Percentiles rank a stretch among this genome's conserved stretches.
These are phyloP conservation scores for Peromyscus maniculatus DNA, from an alignment of 2,113 vertebrate species.

Conservation along the genomic window DNA sequence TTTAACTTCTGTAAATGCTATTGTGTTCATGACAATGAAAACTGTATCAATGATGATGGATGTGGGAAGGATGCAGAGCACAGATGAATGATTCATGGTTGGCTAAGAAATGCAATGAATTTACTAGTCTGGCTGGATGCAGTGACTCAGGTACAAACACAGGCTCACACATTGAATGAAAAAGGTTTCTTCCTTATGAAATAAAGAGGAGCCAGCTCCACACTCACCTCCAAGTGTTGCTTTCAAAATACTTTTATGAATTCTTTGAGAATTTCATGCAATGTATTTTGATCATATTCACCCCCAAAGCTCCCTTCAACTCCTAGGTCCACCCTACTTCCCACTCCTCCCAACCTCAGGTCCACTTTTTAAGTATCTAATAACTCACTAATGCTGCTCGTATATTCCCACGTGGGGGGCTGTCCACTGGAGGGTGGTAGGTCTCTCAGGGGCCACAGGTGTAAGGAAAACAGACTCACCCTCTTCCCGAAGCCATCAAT, in stretches of 20 bases:
- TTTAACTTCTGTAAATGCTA: constrained; percentile 20
- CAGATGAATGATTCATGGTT: background rate
- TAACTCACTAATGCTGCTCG: background rate
- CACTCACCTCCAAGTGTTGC: background rate
- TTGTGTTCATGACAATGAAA: background rate
- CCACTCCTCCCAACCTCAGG: background rate
- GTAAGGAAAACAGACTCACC: background rate
- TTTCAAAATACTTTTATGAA: background rate
- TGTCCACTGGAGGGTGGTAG: background rate
- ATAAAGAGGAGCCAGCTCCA: background rate
- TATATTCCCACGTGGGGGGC: background rate
- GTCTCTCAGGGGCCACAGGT: background rate
- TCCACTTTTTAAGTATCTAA: no score
- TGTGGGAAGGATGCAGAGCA: background rate
- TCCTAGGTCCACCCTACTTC: background rate
- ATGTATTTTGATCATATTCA: background rate
- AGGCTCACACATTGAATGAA: background rate
- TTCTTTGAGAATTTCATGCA: background rate
- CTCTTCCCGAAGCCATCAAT: background rate
- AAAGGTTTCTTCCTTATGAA: background rate
- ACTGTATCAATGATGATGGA: background rate
- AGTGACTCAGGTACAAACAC: background rate
- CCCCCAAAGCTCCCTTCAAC: background rate
- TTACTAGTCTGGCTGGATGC: background rate
- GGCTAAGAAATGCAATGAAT: background rate